phyloP scores from a whole-genome alignment of 2,113 vertebrate species.

The Colius striatus region DNA sequence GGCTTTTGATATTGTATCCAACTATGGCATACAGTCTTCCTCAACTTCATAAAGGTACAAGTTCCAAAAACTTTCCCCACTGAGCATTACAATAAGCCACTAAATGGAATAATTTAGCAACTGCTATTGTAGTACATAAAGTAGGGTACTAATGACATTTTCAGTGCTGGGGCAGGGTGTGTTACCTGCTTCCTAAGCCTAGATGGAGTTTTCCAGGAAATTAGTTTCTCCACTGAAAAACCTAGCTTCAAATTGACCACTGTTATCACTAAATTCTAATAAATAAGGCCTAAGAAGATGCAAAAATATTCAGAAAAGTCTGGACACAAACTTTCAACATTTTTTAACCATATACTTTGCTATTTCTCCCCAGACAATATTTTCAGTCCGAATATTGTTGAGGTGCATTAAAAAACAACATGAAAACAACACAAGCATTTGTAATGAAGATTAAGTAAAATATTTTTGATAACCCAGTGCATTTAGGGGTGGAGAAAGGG shows the following conservation, averaged over 20 bases:
- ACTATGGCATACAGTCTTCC: background rate
- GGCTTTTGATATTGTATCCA: background rate
- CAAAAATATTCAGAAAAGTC: conserved; percentile 18
- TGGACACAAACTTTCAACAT: background rate
- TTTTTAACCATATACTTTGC: background rate
- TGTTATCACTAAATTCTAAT: background rate
- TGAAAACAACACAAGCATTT: conserved; percentile 19
- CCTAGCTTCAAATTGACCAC: background rate
- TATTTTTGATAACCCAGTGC: conserved; percentile 26
- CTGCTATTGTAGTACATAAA: background rate
- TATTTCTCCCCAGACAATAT: background rate
- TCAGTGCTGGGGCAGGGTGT: background rate
- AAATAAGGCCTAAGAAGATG: background rate
- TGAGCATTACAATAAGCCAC: background rate
- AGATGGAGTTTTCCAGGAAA: background rate
- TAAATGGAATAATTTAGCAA: background rate
- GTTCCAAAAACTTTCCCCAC: background rate
- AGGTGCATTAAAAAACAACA: conserved; percentile 1
- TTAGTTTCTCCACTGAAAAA: background rate
- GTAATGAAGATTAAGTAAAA: conserved; percentile 13
- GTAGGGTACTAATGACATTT: background rate
- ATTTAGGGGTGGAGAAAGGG: no score
- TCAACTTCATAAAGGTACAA: background rate
- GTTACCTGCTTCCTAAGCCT: background rate
- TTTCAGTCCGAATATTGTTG: conserved; percentile 29